phyloP scores from a whole-genome alignment of 2,113 vertebrate species.

The Cyprinus carpio region DNA sequence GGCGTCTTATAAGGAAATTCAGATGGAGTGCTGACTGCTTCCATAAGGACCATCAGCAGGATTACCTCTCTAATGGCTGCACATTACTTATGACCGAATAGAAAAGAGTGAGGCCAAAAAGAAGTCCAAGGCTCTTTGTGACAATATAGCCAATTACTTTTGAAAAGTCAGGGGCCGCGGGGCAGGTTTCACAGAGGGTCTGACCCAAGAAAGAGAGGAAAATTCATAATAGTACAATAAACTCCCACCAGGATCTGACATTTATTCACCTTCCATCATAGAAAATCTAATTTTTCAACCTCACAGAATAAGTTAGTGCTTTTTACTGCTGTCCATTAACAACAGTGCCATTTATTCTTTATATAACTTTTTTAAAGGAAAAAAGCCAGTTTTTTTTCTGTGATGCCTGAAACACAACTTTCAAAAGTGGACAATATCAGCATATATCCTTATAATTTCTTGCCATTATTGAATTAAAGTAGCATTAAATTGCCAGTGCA shows the following conservation, averaged over 20 bases:
- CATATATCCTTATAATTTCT: background rate
- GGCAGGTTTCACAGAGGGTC: slow-evolving; percentile 11
- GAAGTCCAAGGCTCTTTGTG: slow-evolving; percentile 1
- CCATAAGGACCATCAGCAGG: background rate
- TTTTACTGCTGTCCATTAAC: background rate
- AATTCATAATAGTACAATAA: slow-evolving; percentile 26
- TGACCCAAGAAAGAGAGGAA: background rate
- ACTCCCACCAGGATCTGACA: slow-evolving; percentile 1
- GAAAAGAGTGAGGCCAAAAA: background rate
- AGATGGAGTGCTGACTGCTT: background rate
- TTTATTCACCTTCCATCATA: slow-evolving; percentile 25
- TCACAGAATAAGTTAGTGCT: background rate
- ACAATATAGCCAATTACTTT: slow-evolving; percentile 31
- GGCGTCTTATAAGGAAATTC: background rate
- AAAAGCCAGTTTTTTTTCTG: background rate
- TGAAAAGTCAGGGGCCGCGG: background rate
- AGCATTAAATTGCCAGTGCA: too few species aligned
- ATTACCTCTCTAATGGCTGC: slow-evolving; percentile 21
- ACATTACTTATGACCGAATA: slow-evolving; percentile 12
- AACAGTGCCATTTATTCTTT: background rate
- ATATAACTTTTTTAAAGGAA: background rate
- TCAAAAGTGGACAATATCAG: background rate
- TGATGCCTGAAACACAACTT: background rate
- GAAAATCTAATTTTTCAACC: background rate
- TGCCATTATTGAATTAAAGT: background rate